Base-by-base conservation (phyloP, 2,113 vertebrate species). In the Sinocyclocheilus anshuiensis region DNA sequence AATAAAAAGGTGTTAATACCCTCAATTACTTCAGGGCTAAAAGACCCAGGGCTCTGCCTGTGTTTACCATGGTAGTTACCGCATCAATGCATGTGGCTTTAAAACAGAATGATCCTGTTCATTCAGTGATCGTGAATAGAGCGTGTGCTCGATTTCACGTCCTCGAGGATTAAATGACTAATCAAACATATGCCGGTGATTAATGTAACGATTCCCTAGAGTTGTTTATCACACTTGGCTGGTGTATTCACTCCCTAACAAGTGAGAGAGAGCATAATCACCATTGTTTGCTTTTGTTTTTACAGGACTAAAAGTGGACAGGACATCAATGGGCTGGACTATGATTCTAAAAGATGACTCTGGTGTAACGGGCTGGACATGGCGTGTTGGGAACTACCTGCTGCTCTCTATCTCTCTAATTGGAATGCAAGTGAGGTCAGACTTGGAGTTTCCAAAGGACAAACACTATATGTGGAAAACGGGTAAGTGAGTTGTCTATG, bases 381-480 rank as follows among this genome's bases (percentile, higher is more conserved):
- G 93, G 94, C 92, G 93, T 90, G 93, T 91, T 89, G 92, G 94
- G 90, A 94, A 89, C 91, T 95, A 92, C 88, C 92, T 94, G 26
- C 87, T 95, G 88, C 89, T 97, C 84, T 85, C 96, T 18, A 84
- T 97, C 92, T 94, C 92, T 90, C 91, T 97, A 77, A 88, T 96
- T 78, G 90, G 95, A 86, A 90, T 95, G 65, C 95, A 95, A 84
- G 93, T 93, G 88, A 91, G 84, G 71, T 93, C 95, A 84, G 95
- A 97, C 92, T 89, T 95, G 80, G 94, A 96, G 89, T 93, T 94
- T 91, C 93, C 92, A 57, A 96, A 94, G 90, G 95, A 96, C 84
- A 94, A 94, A 82, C 96, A 95, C 33, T 99, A 98, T 92, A 92
- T 95, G 69, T 99, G 98, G 98, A 98, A 96, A 96, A 93, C 97